Evolutionary conservation across 2,888 invertebrate species (phyloP).

Genomic region (Dexiosoma caninum): DNA sequence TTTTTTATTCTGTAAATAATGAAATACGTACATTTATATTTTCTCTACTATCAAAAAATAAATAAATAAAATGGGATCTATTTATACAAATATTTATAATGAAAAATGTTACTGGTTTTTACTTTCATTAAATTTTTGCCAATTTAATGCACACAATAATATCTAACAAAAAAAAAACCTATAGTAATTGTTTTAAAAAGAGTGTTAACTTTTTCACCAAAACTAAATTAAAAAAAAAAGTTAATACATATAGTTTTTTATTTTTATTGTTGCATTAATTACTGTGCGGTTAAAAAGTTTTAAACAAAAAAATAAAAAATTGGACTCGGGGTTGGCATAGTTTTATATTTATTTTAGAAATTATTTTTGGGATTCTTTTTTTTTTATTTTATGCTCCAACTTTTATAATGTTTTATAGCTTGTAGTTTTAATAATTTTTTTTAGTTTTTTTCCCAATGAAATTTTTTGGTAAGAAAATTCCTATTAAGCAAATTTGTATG

Average conservation of each 20-base stretch:
- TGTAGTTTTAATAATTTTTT: slow-evolving; percentile 25
- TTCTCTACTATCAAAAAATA: too few relatives aligned
- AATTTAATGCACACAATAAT: neutral
- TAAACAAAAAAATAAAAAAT: neutral
- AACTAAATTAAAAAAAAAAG: neutral
- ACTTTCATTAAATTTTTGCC: neutral
- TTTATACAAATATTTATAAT: too few relatives aligned
- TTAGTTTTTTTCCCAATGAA: neutral
- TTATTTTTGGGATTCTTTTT: slow-evolving; percentile 32
- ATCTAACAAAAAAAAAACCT: neutral
- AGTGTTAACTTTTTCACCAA: slow-evolving; percentile 44
- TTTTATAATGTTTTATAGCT: slow-evolving; percentile 18
- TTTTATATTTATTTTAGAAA: slow-evolving; percentile 52
- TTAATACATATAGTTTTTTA: neutral
- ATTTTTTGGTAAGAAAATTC: slow-evolving; percentile 34
- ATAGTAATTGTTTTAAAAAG: slow-evolving; percentile 32
- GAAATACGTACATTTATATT: too few relatives aligned
- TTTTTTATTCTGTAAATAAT: too few relatives aligned
- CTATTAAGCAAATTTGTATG: slow-evolving; percentile 43
- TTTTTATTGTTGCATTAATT: slow-evolving; percentile 8
- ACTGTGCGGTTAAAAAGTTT: slow-evolving; percentile 33
- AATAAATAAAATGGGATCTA: too few relatives aligned
- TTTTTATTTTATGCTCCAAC: neutral
- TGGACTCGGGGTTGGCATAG: neutral
- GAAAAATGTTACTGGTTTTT: neutral